A percentile compares a stretch with the other conserved stretches of the same genome.
Evolutionary conservation across 2,113 vertebrate genomes (phyloP).

Genomic region (Anhinga anhinga): DNA sequence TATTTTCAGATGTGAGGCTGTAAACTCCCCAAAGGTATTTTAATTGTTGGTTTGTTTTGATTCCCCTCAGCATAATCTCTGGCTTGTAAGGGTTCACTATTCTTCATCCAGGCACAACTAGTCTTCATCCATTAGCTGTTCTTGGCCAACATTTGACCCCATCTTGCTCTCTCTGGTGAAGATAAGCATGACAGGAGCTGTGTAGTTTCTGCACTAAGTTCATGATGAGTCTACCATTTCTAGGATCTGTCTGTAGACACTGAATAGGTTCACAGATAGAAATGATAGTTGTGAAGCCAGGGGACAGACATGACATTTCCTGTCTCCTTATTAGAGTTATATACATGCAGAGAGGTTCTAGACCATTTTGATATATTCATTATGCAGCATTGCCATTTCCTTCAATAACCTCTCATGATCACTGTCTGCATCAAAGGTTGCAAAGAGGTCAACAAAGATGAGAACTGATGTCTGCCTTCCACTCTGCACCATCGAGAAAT

Average conservation of each 20-base stretch:
- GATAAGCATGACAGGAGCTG: background rate
- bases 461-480: background rate
- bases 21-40: background rate
- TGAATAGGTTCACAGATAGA: background rate
- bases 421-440: background rate
- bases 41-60: background rate
- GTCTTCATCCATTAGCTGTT: background rate
- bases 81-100: background rate
- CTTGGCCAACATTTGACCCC: background rate
- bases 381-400: background rate
- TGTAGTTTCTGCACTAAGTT: background rate
- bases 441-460: background rate
- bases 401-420: background rate
- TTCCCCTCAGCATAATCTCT: background rate
- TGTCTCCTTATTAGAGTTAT: background rate
- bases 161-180: background rate
- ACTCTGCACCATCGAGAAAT: background rate
- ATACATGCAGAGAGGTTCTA: background rate
- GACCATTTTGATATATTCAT: background rate
- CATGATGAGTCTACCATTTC: background rate
- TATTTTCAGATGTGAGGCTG: background rate
- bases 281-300: background rate
- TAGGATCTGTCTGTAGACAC: background rate
- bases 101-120: background rate
- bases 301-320: background rate